These are phyloP conservation scores for Amblyornis subalaris DNA, from an alignment of 2,113 vertebrate species.

Conservation along the genomic window DNA sequence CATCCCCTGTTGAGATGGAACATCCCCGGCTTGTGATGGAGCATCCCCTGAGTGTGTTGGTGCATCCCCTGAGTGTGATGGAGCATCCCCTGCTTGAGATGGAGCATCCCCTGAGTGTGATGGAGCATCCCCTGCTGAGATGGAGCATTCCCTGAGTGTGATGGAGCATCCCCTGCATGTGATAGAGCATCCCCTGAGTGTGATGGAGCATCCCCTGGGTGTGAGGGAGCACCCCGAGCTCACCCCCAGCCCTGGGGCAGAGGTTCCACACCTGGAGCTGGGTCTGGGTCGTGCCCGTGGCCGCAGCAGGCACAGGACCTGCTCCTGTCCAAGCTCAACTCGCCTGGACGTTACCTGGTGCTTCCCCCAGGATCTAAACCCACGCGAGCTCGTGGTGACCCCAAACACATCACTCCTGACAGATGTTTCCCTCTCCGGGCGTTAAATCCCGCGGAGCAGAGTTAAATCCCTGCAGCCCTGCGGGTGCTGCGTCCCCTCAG, in stretches of 20 bases:
- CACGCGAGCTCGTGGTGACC: fast-evolving
- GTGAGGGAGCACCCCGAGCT: neutral
- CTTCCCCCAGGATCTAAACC: neutral
- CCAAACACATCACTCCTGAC: neutral
- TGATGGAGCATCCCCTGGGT: neutral
- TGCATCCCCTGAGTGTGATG: too few species aligned
- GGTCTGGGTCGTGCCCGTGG: neutral
- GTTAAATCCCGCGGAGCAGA: neutral
- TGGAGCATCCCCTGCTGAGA: neutral
- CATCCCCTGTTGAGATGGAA: too few species aligned
- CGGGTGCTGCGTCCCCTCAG: neutral
- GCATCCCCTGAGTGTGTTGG: too few species aligned
- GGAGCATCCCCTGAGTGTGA: fast-evolving
- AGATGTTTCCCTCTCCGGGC: neutral
- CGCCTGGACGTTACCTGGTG: neutral
- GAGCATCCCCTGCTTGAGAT: too few species aligned
- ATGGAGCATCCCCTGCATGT: too few species aligned
- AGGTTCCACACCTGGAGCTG: neutral
- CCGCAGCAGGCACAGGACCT: neutral
- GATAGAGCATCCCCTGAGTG: too few species aligned
- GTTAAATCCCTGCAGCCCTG: neutral
- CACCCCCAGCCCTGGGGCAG: neutral
- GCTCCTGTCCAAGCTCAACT: neutral
- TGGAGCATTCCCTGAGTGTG: too few species aligned
- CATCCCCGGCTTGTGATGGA: too few species aligned